Conservation (phyloP, 2,113 vertebrate species). For the Macquaria ambigua region DNA sequence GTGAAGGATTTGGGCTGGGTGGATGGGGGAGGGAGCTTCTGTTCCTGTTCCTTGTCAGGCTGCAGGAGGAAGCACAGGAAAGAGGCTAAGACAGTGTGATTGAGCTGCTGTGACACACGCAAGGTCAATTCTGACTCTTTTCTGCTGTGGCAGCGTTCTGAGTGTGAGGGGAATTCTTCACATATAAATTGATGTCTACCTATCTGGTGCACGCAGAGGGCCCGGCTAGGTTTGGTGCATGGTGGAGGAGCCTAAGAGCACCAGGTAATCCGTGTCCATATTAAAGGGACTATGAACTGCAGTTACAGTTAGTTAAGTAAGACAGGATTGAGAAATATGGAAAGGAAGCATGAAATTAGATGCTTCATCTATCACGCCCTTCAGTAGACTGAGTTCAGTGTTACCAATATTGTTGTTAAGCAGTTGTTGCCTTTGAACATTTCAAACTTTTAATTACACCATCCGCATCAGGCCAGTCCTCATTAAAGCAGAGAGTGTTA, state of each 20-base stretch:
- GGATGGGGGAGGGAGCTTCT: background rate
- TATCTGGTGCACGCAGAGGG: background rate
- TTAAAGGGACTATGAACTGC: background rate
- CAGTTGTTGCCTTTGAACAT: conserved; percentile 12
- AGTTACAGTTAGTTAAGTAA: background rate
- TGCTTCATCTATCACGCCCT: too few relatives aligned
- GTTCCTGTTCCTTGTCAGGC: conserved; percentile 53
- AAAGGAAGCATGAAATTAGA: background rate
- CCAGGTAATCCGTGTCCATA: conserved; percentile 51
- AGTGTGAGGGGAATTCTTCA: conserved; percentile 49
- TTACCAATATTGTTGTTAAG: background rate
- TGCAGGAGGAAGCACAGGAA: conserved; percentile 35
- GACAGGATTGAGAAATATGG: background rate
- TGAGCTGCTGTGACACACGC: conserved; percentile 58
- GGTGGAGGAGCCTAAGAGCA: conserved; percentile 6
- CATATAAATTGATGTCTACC: conserved; percentile 50
- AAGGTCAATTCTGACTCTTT: conserved; percentile 62
- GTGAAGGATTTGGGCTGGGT: conserved; percentile 30
- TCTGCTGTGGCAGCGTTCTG: conserved; percentile 40
- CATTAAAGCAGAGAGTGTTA: background rate
- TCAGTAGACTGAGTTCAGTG: background rate
- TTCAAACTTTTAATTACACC: conserved; percentile 17
- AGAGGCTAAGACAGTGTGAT: conserved; percentile 46
- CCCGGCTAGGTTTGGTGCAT: background rate
- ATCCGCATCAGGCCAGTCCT: background rate